phyloP scores from a whole-genome alignment of 2,113 vertebrate species.

The Catagonus wagneri region DNA sequence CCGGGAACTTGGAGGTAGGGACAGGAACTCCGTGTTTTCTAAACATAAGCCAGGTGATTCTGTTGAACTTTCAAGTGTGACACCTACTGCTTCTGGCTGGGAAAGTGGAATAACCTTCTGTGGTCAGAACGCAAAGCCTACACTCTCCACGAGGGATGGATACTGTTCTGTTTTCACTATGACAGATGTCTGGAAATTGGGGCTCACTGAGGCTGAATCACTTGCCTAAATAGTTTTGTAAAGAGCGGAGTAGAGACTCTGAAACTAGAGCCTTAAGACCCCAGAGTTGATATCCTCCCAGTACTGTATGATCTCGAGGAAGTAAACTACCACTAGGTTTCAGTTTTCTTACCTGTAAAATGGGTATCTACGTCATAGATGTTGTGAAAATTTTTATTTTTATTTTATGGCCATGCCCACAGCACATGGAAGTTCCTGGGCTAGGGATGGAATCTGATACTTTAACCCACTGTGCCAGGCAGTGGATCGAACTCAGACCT shows the following conservation, averaged over 20 bases:
- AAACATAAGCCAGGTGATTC: background rate
- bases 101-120: background rate
- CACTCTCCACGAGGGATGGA: background rate
- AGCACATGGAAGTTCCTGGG: no score
- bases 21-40: background rate
- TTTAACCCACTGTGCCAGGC: no score
- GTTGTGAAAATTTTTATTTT: background rate
- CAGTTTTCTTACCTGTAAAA: background rate
- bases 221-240: background rate
- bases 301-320: background rate
- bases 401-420: no score
- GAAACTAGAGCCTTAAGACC: background rate
- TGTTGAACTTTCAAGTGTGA: background rate
- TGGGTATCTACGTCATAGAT: background rate
- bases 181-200: background rate
- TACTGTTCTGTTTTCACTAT: background rate
- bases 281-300: background rate
- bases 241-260: background rate
- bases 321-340: background rate
- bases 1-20: background rate
- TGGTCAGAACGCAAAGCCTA: background rate
- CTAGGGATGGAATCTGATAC: no score
- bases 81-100: background rate
- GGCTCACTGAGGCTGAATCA: background rate
- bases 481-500: no score